Evolutionary conservation across 2,888 invertebrate genomes (phyloP).

Genomic region (Amblyjoppa proteus): DNA sequence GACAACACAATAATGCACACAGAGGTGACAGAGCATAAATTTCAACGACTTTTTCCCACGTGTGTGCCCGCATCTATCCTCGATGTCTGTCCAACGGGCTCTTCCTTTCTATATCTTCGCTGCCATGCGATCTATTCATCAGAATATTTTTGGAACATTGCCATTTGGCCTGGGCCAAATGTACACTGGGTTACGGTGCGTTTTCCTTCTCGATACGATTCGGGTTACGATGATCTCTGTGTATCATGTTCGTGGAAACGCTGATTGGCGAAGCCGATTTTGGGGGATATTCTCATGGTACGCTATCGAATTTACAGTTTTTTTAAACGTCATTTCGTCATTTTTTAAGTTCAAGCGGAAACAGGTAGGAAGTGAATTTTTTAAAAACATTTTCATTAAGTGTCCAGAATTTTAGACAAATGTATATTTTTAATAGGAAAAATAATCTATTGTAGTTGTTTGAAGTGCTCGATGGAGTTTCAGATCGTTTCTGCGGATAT

Average conservation of each 20-base stretch:
- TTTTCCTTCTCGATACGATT: conserved; percentile 51
- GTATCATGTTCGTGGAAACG: conserved; percentile 45
- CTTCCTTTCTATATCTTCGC: conserved; percentile 40
- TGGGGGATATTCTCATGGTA: not conserved
- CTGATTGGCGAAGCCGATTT: conserved; percentile 37
- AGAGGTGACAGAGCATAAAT: conserved; percentile 68
- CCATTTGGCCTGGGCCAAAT: conserved; percentile 62
- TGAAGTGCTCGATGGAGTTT: not conserved
- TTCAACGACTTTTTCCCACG: conserved; percentile 57
- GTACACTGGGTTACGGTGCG: conserved; percentile 49
- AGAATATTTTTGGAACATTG: conserved; percentile 66
- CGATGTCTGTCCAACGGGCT: conserved; percentile 54
- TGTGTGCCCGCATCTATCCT: conserved; percentile 54
- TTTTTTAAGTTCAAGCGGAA: not conserved
- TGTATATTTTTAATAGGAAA: not conserved
- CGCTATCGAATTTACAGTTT: conserved; percentile 22
- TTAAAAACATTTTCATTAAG: too few relatives aligned
- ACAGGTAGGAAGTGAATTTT: too few relatives aligned
- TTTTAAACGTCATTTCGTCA: not conserved
- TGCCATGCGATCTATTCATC: conserved; percentile 58
- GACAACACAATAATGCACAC: conserved; percentile 21
- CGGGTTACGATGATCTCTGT: conserved; percentile 13
- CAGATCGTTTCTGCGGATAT: not conserved
- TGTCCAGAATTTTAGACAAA: too few relatives aligned
- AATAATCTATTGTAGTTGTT: not conserved